A percentile compares a stretch with the other conserved stretches of the same genome.
Evolutionary conservation across 2,888 invertebrate genomes (phyloP).

Genomic region (Caenorhabditis japonica): DNA sequence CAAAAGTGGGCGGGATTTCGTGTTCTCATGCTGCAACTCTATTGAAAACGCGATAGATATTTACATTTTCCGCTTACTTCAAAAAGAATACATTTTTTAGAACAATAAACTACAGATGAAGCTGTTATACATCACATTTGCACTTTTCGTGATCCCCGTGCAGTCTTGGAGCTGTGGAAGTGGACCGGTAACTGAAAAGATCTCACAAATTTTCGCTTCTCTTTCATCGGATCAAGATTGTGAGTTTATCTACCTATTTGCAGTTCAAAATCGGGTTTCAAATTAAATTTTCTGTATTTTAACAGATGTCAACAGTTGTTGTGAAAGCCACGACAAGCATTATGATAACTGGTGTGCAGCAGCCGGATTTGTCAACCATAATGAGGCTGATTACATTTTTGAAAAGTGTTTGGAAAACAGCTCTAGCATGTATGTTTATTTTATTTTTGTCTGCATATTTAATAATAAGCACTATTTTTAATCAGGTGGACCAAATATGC

Average conservation of each 20-base stretch:
- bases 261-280: too few relatives aligned
- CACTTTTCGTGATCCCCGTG: too few relatives aligned
- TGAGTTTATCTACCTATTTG: slow-evolving; percentile 4
- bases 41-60: too few relatives aligned
- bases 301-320: slow-evolving; percentile 22
- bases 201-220: not conserved
- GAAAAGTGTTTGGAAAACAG: slow-evolving; percentile 4
- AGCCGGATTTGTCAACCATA: not conserved
- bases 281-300: too few relatives aligned
- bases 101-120: too few relatives aligned
- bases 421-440: not conserved
- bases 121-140: too few relatives aligned
- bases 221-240: slow-evolving; percentile 4
- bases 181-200: not conserved
- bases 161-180: not conserved
- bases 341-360: slow-evolving; percentile 17
- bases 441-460: not conserved
- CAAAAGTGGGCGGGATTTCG: too few relatives aligned
- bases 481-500: slow-evolving; percentile 12
- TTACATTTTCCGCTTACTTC: too few relatives aligned
- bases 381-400: slow-evolving; percentile 11
- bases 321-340: slow-evolving; percentile 10
- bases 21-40: too few relatives aligned
- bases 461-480: not conserved
- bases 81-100: too few relatives aligned